These are phyloP conservation scores for Trachops cirrhosus DNA, from an alignment of 2,797 vertebrate species.

Conservation along the genomic window DNA sequence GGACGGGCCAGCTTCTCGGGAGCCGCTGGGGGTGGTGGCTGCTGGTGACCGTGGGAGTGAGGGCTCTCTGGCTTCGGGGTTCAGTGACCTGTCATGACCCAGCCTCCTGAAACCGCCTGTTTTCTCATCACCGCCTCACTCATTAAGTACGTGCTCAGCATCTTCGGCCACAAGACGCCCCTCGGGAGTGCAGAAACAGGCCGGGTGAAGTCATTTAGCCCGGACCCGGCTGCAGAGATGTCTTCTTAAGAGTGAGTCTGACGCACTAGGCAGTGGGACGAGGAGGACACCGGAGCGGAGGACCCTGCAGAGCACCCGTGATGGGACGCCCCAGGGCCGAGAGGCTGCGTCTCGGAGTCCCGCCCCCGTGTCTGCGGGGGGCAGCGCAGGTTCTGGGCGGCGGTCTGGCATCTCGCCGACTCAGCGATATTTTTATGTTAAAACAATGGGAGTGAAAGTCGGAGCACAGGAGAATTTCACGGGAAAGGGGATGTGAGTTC, in stretches of 20 bases:
- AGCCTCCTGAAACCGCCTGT: neutral
- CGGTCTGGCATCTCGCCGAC: neutral
- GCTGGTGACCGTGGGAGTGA: neutral
- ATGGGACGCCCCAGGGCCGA: accelerated
- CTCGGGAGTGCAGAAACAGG: neutral
- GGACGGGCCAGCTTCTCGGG: neutral
- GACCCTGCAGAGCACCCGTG: too few relatives aligned
- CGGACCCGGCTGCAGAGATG: too few relatives aligned
- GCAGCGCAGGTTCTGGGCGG: neutral
- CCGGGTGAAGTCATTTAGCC: neutral
- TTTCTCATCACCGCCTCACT: neutral
- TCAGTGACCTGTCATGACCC: neutral
- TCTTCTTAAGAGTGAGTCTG: neutral
- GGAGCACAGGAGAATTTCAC: neutral
- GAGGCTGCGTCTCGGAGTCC: neutral
- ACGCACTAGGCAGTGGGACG: neutral
- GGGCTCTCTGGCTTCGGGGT: neutral
- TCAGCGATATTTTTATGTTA: neutral
- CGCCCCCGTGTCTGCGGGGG: neutral
- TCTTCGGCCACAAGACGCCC: neutral
- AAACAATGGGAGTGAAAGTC: neutral
- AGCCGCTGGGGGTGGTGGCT: neutral
- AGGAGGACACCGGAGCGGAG: neutral
- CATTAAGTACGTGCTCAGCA: neutral
- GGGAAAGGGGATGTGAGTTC: neutral